Conservation (phyloP, 2,888 invertebrate species). For the Calameuta filiformis region DNA sequence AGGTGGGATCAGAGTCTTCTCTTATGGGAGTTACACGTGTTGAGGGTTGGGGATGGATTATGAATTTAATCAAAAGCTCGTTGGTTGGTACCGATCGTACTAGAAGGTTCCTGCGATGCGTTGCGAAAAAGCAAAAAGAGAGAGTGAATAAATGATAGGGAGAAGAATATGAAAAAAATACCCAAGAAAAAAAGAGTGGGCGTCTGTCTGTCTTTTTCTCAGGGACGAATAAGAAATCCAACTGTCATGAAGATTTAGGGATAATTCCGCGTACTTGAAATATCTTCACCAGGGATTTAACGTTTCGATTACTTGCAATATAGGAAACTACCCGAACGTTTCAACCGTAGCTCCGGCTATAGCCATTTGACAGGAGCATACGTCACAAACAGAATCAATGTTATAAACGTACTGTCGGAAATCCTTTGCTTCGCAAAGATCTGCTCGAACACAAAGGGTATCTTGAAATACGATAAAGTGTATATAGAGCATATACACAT, state of each 20-base stretch:
- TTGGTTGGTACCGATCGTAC: background rate
- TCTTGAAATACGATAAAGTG: background rate
- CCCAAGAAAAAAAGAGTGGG: background rate
- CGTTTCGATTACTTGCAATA: background rate
- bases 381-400: background rate
- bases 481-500: background rate
- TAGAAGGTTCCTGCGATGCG: background rate
- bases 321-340: background rate
- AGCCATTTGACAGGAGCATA: conserved; percentile 1
- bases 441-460: background rate
- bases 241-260: background rate
- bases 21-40: background rate
- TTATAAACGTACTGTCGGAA: background rate
- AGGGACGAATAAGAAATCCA: background rate
- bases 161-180: background rate
- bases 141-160: background rate
- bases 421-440: background rate
- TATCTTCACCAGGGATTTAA: background rate
- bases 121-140: background rate
- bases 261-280: background rate
- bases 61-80: background rate
- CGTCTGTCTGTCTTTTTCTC: background rate
- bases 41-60: background rate
- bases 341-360: background rate
- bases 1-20: background rate